Percentiles rank a stretch among this genome's conserved stretches.
These are phyloP conservation scores for Macrobrachium rosenbergii DNA, from an alignment of 1,140 invertebrate species.

Conservation along the genomic window DNA sequence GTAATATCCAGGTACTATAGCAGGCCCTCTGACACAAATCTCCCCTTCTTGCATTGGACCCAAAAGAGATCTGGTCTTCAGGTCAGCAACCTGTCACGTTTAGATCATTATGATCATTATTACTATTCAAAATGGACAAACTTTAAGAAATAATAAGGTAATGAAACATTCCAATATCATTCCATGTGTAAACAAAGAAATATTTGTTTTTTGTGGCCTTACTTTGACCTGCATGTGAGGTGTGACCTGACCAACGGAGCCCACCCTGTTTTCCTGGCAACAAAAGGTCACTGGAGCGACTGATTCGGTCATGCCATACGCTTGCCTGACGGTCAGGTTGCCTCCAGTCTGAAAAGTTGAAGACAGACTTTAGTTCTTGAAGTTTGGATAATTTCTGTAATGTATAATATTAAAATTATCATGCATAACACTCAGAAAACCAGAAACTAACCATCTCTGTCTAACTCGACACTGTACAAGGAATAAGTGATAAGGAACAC, in stretches of 20 bases:
- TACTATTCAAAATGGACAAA: too few relatives aligned
- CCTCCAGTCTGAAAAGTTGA: background rate
- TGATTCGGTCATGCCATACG: constrained; percentile 1
- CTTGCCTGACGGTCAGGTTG: background rate
- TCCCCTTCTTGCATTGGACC: constrained; percentile 8
- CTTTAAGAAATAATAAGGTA: too few relatives aligned
- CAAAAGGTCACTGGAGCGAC: background rate
- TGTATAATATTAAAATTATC: too few relatives aligned
- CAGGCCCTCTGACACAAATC: background rate
- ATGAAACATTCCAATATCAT: too few relatives aligned
- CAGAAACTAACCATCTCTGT: too few relatives aligned
- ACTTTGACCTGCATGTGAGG: constrained; percentile 6
- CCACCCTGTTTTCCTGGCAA: constrained; percentile 3
- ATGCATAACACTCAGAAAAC: too few relatives aligned
- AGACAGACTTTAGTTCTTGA: background rate
- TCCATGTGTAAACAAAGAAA: too few relatives aligned
- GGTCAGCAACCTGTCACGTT: background rate
- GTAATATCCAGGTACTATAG: background rate
- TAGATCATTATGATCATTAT: background rate
- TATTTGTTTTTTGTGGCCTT: background rate
- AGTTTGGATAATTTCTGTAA: too few relatives aligned
- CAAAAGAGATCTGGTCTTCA: background rate
- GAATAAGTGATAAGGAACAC: too few relatives aligned
- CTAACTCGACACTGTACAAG: too few relatives aligned
- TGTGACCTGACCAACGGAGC: background rate